These are phyloP conservation scores for Ctenomys sociabilis DNA, from an alignment of 2,113 vertebrate species.

Conservation along the genomic window DNA sequence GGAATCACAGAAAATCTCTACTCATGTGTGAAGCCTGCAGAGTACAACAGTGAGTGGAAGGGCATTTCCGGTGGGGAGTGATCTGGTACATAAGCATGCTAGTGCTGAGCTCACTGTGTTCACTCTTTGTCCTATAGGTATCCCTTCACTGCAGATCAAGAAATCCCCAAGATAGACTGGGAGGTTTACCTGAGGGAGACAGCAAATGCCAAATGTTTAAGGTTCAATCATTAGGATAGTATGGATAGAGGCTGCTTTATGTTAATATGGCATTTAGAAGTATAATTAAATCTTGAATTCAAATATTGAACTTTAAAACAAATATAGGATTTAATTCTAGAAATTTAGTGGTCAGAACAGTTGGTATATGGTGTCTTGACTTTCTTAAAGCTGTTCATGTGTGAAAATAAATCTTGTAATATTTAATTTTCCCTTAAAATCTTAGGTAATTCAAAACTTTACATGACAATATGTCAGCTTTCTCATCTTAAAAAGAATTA, in stretches of 20 bases:
- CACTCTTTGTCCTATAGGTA: slow-evolving; percentile 86
- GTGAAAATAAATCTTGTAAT: background rate
- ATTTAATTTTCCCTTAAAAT: slow-evolving; percentile 26
- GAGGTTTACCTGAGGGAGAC: slow-evolving; percentile 98
- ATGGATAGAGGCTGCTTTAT: background rate
- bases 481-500: background rate
- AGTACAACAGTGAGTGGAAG: slow-evolving; percentile 96
- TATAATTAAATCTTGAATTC: slow-evolving; percentile 10
- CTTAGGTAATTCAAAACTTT: background rate
- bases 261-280: background rate
- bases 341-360: background rate
- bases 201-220: slow-evolving; percentile 87
- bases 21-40: slow-evolving; percentile 99
- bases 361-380: background rate
- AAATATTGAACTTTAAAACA: slow-evolving; percentile 16
- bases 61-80: slow-evolving; percentile 40
- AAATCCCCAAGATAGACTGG: slow-evolving; percentile 97
- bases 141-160: slow-evolving; percentile 95
- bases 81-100: background rate
- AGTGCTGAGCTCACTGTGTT: background rate
- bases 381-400: background rate
- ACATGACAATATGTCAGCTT: background rate
- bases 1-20: slow-evolving; percentile 96
- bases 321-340: slow-evolving; percentile 23
- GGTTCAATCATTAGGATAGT: background rate